Evolutionary conservation across 2,888 invertebrate genomes (phyloP).

Genomic region (Spialia ferax): DNA sequence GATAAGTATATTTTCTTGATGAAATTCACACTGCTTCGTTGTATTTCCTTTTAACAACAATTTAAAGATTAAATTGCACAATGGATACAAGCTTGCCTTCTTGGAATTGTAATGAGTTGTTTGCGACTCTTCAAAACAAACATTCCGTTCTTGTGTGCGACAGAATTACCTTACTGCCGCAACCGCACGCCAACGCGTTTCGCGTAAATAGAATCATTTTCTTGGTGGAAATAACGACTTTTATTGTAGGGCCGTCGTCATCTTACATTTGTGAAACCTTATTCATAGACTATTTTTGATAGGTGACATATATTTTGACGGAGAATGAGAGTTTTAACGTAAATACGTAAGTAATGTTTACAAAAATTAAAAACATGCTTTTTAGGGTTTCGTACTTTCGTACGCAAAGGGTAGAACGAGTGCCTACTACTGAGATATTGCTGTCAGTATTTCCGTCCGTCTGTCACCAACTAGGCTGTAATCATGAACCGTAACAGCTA

Average conservation of each 20-base stretch:
- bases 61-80: slow-evolving; percentile 47
- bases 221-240: slow-evolving; percentile 75
- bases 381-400: no score
- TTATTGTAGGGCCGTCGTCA: slow-evolving; percentile 65
- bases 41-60: slow-evolving; percentile 18
- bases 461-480: no score
- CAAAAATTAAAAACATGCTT: no score
- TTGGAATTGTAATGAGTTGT: slow-evolving; percentile 75
- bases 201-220: slow-evolving; percentile 79
- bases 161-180: slow-evolving; percentile 64
- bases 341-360: no score
- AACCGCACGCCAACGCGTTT: slow-evolving; percentile 68
- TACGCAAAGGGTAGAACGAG: no score
- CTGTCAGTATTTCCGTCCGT: no score
- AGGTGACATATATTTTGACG: slow-evolving; percentile 34
- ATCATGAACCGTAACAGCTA: no score
- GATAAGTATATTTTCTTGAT: slow-evolving; percentile 7
- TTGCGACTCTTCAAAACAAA: slow-evolving; percentile 81
- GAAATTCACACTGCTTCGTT: neutral
- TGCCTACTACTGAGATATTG: no score
- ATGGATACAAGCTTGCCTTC: slow-evolving; percentile 59
- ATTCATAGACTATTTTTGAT: slow-evolving; percentile 64
- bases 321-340: neutral
- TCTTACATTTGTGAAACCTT: slow-evolving; percentile 54
- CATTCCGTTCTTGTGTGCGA: slow-evolving; percentile 74